Evolutionary conservation across 2,797 vertebrate genomes (phyloP).

Genomic region (Hapalemur alaotrensis): DNA sequence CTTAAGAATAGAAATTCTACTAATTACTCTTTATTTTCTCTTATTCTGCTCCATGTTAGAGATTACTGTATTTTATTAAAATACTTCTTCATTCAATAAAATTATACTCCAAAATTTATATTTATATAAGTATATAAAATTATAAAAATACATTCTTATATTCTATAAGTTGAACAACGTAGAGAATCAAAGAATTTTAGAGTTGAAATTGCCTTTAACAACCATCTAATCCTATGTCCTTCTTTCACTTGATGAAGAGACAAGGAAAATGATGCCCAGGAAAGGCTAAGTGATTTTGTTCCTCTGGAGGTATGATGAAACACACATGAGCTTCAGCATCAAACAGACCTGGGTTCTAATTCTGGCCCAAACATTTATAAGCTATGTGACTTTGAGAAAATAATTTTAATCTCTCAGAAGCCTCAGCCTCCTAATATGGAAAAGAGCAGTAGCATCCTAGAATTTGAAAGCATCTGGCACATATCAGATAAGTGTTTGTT

Average conservation of each 20-base stretch:
- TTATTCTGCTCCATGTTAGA: constrained; percentile 75
- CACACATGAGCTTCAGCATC: neutral
- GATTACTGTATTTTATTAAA: constrained; percentile 80
- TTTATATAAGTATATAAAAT: neutral
- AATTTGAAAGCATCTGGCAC: neutral
- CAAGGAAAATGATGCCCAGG: neutral
- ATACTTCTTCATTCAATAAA: constrained; percentile 30
- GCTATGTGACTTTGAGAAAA: neutral
- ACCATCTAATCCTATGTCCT: neutral
- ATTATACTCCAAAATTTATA: neutral
- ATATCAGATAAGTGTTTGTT: neutral
- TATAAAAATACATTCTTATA: neutral
- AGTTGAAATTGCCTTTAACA: neutral
- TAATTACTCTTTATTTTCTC: constrained; percentile 83
- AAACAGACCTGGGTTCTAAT: neutral
- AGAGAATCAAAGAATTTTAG: neutral
- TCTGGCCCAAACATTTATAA: neutral
- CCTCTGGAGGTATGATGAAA: neutral
- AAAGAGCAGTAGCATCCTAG: neutral
- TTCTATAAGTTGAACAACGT: neutral
- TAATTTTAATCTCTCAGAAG: constrained; percentile 20
- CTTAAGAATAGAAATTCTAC: constrained; percentile 58
- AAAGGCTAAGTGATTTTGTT: neutral
- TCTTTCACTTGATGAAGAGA: neutral
- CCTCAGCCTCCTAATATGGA: neutral